These are phyloP conservation scores for Amaurobius ferox DNA, from an alignment of 2,888 invertebrate genomes.

Conservation along the genomic window DNA sequence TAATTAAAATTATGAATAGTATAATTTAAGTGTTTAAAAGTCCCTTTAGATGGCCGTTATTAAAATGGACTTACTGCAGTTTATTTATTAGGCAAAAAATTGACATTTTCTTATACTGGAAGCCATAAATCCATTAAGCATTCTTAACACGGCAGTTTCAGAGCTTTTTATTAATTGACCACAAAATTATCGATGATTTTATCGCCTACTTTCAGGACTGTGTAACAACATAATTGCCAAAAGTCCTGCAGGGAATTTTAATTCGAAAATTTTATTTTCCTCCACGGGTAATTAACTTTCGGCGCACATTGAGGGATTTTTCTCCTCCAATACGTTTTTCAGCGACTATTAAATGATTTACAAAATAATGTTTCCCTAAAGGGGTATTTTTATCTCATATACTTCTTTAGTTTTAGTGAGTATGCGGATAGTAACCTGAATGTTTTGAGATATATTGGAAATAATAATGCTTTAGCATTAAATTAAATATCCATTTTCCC, in stretches of 20 bases:
- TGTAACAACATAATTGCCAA: not conserved
- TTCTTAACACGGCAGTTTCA: not conserved
- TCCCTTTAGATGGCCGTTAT: too few species aligned
- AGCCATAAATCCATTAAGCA: not conserved
- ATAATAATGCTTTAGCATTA: too few species aligned
- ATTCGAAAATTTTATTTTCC: not conserved
- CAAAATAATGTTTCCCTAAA: not conserved
- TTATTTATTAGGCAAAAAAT: too few species aligned
- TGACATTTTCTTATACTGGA: not conserved
- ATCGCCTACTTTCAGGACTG: not conserved
- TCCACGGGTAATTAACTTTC: not conserved
- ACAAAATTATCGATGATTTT: conserved; percentile 3
- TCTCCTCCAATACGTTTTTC: not conserved
- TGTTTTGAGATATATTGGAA: too few species aligned
- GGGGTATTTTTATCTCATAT: too few species aligned
- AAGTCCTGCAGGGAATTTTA: conserved; percentile 3
- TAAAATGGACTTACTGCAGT: too few species aligned
- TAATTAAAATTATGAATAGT: too few species aligned
- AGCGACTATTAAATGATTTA: not conserved
- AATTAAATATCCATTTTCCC: too few species aligned
- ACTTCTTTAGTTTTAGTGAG: too few species aligned
- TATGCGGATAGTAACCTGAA: too few species aligned
- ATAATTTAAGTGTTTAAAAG: too few species aligned
- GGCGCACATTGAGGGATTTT: not conserved
- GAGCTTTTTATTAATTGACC: not conserved